phyloP scores from a whole-genome alignment of 2,113 vertebrate genomes.

The Mobula birostris region DNA sequence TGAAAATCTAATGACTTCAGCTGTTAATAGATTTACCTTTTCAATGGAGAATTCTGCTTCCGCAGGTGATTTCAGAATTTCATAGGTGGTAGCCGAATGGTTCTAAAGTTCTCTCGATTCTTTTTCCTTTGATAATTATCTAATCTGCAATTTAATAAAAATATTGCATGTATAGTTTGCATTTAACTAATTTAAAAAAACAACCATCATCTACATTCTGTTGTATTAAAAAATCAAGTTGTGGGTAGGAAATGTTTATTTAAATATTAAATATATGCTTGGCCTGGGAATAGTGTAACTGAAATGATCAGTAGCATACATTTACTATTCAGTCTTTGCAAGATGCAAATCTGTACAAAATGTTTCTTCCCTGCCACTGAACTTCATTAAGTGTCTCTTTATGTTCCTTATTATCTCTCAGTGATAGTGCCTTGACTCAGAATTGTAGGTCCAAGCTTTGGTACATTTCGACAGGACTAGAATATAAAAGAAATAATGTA shows the following conservation, averaged over 20 bases:
- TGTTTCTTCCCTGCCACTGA: neutral
- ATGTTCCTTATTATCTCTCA: neutral
- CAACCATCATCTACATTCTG: neutral
- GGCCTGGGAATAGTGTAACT: neutral
- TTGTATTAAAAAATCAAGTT: neutral
- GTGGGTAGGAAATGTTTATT: neutral
- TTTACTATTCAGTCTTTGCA: neutral
- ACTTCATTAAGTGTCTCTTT: neutral
- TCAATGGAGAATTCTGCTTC: neutral
- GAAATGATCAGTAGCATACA: neutral
- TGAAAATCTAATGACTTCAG: constrained; percentile 1
- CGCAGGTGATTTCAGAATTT: neutral
- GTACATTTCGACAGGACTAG: neutral
- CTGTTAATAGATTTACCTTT: neutral
- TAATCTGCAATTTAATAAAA: neutral
- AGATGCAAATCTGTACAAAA: neutral
- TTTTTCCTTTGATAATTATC: neutral
- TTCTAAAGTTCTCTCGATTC: neutral
- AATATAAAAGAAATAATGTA: too few relatives aligned
- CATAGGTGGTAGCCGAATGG: neutral
- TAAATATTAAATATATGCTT: neutral
- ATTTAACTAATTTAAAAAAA: neutral
- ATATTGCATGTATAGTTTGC: neutral
- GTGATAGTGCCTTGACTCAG: neutral
- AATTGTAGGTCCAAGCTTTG: neutral